Evolutionary conservation across 1,140 invertebrate genomes (phyloP), one percentile per base, ranked within the genome.

Genomic region (Pseudomyrmex gracilis): DNA sequence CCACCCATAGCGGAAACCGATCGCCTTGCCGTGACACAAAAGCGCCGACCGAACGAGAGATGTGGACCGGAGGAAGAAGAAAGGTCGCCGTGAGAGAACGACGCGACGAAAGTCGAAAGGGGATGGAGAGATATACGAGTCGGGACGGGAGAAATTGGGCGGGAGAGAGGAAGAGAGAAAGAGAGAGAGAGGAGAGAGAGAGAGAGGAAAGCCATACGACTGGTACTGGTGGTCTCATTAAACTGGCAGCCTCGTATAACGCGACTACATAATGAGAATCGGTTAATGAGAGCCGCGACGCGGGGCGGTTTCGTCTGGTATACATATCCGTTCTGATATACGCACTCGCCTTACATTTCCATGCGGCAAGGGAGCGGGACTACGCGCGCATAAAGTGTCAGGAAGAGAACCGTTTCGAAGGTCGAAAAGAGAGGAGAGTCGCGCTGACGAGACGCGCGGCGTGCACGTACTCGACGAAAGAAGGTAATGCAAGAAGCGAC

Each of bases 201-300:
- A 51, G 47, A 24, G 83, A 73, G 70, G 84, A 88, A 88, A 88
- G 82, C 86, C 83, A 70, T 85, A 80, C 73, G 53, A 63, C 63
- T 34, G 34, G 82, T 87, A 87, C 84, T 73, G 92, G 93, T 93
- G 92, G 92, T 93, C 93, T 93, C 93, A 93, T 93, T 93, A 93
- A 92, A 91, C 87, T 34, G 34, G 90, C 88, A 86, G 88, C 86
- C 85, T 89, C 85, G 82, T 85, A 83, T 84, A 88, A 88, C 89
- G 90, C 90, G 87, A 90, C 92, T 90, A 88, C 89, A 89, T 92
- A 93, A 93, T 93, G 93, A 93, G 92, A 92, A 92, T 90, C 89
- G 91, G 92, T 93, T 93, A 93, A 93, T 93, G 93, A 92, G 92
- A 92, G 91, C 87, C 87, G 73, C 73, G 68, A 82, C 80, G 82